Base-by-base conservation (phyloP, 2,888 invertebrate genomes). In the Tetheella fluctuosa region DNA sequence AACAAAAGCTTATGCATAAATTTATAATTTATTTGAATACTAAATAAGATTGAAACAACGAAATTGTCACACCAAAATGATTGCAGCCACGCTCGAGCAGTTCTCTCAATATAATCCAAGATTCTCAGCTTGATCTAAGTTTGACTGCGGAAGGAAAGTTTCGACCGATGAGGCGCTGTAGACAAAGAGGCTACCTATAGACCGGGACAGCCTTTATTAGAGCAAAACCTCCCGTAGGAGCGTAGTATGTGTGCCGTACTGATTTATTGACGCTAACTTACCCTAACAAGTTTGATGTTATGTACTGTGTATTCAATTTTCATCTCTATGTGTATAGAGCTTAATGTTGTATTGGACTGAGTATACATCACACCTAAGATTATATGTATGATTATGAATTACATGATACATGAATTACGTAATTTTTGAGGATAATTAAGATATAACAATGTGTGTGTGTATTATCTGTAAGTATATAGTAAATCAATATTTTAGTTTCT, bases 131-230 rank as follows among this genome's bases (percentile, higher is more conserved):
- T 86, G 89, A 90, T 90, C 86, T 87, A 90, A 89, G 90, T 91
- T 91, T 89, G 88, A 88, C 86, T 90, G 85, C 74, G 87, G 89
- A 89, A 87, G 90, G 86, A 90, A 91, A 91, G 87, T 91, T 91
- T 88, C 76, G 79, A 78, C 86, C 85, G 84, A 87, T 85, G 89
- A 88, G 85, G 82, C 84, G 75, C 69, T 82, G 81, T 81, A 87
- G 86, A 89, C 88, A 88, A 89, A 85, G 81, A 79, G 80, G 77
- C 84, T 85, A 84, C 80, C 85, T 84, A 83, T 81, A 85, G 73
- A 71, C 70, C 66, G 79, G 70, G 74, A 76, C 80, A 73, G 78
- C 80, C 81, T 85, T 83, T 87, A 88, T 86, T 88, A 83, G 81
- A 80, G 77, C 66, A 71, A 74, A 77, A 75, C 77, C 77, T 74